A percentile compares a stretch with the other conserved stretches of the same genome.
These are phyloP conservation scores for Tenthredo mesomela DNA, from an alignment of 2,888 invertebrate species.

Conservation along the genomic window DNA sequence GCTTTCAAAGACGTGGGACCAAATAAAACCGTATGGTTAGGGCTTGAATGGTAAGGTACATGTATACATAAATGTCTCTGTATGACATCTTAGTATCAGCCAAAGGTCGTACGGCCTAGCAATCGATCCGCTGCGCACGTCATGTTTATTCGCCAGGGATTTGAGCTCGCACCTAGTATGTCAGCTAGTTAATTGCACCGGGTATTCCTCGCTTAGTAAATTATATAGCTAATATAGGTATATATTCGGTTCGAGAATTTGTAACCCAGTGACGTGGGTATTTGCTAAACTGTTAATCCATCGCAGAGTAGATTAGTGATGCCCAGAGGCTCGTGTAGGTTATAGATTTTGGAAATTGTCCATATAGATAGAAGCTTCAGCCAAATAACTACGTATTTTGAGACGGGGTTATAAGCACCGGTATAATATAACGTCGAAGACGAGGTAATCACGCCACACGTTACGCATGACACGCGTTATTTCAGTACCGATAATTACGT, in stretches of 20 bases:
- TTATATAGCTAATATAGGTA: not conserved
- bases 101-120: not conserved
- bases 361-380: not conserved
- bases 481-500: not conserved
- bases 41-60: not conserved
- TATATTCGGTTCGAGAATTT: not conserved
- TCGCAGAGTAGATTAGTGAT: constrained; percentile 11
- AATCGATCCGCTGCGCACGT: not conserved
- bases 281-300: constrained; percentile 5
- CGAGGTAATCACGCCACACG: not conserved
- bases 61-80: not conserved
- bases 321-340: constrained; percentile 11
- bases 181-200: not conserved
- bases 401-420: not conserved
- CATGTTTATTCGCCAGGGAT: not conserved
- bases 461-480: not conserved
- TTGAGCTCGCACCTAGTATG: not conserved
- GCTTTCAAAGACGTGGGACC: not conserved
- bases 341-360: not conserved
- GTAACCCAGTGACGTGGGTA: not conserved
- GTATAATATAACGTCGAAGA: not conserved
- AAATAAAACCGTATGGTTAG: not conserved
- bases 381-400: not conserved
- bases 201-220: not conserved
- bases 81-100: not conserved